These are phyloP conservation scores for Origma solitaria DNA, from an alignment of 2,113 vertebrate species.

Conservation along the genomic window DNA sequence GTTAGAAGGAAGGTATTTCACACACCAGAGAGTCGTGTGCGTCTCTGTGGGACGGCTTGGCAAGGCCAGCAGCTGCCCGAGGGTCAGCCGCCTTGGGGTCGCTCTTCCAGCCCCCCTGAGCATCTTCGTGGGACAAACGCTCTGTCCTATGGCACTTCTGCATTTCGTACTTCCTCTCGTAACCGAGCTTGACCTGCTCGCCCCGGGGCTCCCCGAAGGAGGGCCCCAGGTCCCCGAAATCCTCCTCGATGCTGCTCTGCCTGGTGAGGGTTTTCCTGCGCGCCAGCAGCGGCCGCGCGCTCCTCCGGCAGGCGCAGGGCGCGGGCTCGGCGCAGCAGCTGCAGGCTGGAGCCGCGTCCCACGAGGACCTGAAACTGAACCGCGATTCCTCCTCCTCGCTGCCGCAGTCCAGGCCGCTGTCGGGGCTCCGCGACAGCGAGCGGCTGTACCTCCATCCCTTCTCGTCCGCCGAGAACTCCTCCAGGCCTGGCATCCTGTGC, in stretches of 20 bases:
- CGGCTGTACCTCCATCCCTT: conserved; percentile 64
- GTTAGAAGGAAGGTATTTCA: conserved; percentile 71
- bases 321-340: conserved; percentile 51
- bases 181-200: conserved; percentile 58
- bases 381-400: conserved; percentile 87
- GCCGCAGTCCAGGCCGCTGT: conserved; percentile 96
- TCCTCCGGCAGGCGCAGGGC: conserved; percentile 67
- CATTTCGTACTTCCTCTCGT: conserved; percentile 54
- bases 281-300: conserved; percentile 73
- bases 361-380: conserved; percentile 65
- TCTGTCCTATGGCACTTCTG: conserved; percentile 66
- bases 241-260: conserved; percentile 90
- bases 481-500: conserved; percentile 55
- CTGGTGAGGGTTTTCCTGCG: conserved; percentile 87
- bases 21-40: conserved; percentile 90
- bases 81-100: conserved; percentile 67
- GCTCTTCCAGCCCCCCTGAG: conserved; percentile 78
- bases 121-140: conserved; percentile 65
- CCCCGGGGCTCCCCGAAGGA: conserved; percentile 64
- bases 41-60: conserved; percentile 75
- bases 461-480: conserved; percentile 71
- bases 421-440: conserved; percentile 84
- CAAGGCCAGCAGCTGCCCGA: conserved; percentile 75
- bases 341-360: conserved; percentile 13
- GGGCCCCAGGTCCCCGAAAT: conserved; percentile 76